Base-by-base conservation (phyloP, 2,113 vertebrate species). In the Isurus oxyrinchus region DNA sequence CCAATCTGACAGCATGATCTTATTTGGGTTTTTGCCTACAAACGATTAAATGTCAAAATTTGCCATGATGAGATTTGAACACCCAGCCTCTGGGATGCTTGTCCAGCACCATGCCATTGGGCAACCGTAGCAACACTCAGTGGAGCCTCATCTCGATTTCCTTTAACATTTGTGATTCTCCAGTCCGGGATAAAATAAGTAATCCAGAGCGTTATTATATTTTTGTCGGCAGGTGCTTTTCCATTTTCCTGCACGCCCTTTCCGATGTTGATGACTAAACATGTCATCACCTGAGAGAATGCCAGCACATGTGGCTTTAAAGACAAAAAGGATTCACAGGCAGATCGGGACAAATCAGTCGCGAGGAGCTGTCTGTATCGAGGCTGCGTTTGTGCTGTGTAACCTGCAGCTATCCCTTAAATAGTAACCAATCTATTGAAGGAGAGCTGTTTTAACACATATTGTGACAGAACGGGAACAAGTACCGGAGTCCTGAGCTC, bases 381-480 rank as follows among this genome's bases (percentile, higher is more conserved):
- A 57, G 87, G 13, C 53, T 90, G 44, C 35, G 53, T 93, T 5
- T 93, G 59, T 25, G 59, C 6, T 19, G 59, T 40, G 90, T 19
- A 63, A 40, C 90, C 59, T 94, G 35, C 59, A 94, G 90, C 35
- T 23, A 61, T 94, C 90, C 90, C 59, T 63, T 94, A 94, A 94
- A 94, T 94, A 94, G 90, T 40, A 94, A 40, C 90, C 59, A 63
- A 94, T 40, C 90, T 35, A 93, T 35, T 40, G 90, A 40, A 63
- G 90, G 2, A 40, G 40, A 94, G 90, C 90, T 94, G 90, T 94
- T 94, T n/a, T 94, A n/a, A 21, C 90, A 63, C 59, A 61, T 23
- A 63, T 94, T 63, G 59, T 94, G 90, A 63, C 90, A 93, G 90
- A 93, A 91, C 55, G 31, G 31, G 88, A 91, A n/a, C 59, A 40